Conservation (phyloP, 1,140 invertebrate genomes). For the Drosophila nebulosa region DNA sequence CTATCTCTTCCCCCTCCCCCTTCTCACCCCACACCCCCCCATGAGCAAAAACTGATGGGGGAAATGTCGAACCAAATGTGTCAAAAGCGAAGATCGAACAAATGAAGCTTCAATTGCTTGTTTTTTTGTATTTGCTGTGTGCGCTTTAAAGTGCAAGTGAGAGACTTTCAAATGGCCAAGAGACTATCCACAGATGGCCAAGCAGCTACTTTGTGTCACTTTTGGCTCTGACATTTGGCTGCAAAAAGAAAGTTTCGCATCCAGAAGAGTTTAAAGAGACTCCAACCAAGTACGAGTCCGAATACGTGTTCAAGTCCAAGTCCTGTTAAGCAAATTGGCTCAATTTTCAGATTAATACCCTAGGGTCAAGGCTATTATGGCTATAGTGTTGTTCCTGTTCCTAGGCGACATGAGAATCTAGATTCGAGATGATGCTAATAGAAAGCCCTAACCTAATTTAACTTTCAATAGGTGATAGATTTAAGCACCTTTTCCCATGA, state of each 20-base stretch:
- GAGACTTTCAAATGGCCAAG: constrained; percentile 20
- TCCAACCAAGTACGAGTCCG: not conserved
- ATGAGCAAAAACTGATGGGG: not conserved
- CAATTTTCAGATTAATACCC: constrained; percentile 49
- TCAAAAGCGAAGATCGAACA: constrained; percentile 36
- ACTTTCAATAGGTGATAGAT: too few relatives aligned
- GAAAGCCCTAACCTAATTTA: too few relatives aligned
- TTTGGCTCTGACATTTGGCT: constrained; percentile 25
- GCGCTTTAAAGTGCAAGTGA: constrained; percentile 24
- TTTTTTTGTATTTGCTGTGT: constrained; percentile 3
- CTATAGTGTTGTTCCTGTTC: too few relatives aligned
- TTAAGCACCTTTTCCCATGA: too few relatives aligned
- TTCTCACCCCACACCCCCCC: not conserved
- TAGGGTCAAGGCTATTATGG: too few relatives aligned
- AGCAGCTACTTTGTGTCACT: constrained; percentile 48
- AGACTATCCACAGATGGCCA: constrained; percentile 2
- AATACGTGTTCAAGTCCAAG: constrained; percentile 7
- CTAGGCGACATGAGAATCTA: too few relatives aligned
- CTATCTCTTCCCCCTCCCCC: not conserved
- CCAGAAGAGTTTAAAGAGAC: not conserved
- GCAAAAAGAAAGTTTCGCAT: constrained; percentile 48
- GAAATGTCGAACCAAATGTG: constrained; percentile 30
- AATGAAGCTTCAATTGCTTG: constrained; percentile 35
- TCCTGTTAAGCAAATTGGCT: constrained; percentile 57
- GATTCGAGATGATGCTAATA: too few relatives aligned